Percentiles rank a stretch among this genome's conserved stretches.
Evolutionary conservation across 1,140 invertebrate species (phyloP).

Genomic region (Antheraea pernyi): DNA sequence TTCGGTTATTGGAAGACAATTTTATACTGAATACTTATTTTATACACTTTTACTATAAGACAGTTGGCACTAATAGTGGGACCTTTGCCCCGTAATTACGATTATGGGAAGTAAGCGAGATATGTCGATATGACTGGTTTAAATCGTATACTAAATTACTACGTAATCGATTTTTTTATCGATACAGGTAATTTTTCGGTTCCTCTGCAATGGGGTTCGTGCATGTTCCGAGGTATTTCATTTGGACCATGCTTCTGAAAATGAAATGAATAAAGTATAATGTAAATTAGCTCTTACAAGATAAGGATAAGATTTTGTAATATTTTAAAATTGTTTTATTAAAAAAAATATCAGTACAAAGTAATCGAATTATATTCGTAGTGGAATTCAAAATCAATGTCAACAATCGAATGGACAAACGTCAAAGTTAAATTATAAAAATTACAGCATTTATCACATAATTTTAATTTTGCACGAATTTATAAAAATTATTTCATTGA

Average conservation of each 20-base stretch:
- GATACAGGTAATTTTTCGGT: conserved; percentile 77
- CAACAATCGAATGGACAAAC: too few species aligned
- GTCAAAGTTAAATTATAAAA: too few species aligned
- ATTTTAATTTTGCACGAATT: too few species aligned
- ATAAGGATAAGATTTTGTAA: too few species aligned
- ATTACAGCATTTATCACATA: too few species aligned
- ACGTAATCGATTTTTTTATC: conserved; percentile 40
- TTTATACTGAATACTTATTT: conserved; percentile 31
- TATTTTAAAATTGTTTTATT: too few species aligned
- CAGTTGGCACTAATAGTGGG: conserved; percentile 40
- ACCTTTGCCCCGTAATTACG: conserved; percentile 13
- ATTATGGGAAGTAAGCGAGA: conserved; percentile 29
- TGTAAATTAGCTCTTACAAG: too few species aligned
- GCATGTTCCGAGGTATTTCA: conserved; percentile 72
- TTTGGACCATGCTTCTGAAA: conserved; percentile 71
- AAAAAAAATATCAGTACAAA: neutral
- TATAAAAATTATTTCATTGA: too few species aligned
- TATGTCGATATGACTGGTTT: conserved; percentile 33
- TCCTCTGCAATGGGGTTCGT: conserved; percentile 74
- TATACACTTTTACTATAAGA: conserved; percentile 21
- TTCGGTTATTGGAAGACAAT: conserved; percentile 30
- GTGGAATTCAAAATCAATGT: too few species aligned
- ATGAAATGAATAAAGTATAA: conserved; percentile 10
- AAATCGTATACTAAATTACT: conserved; percentile 19
- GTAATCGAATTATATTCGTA: too few species aligned